Percentiles rank a stretch among this genome's conserved stretches.
These are phyloP conservation scores for Stegodyphus dumicola DNA, from an alignment of 1,140 invertebrate genomes.

Conservation along the genomic window DNA sequence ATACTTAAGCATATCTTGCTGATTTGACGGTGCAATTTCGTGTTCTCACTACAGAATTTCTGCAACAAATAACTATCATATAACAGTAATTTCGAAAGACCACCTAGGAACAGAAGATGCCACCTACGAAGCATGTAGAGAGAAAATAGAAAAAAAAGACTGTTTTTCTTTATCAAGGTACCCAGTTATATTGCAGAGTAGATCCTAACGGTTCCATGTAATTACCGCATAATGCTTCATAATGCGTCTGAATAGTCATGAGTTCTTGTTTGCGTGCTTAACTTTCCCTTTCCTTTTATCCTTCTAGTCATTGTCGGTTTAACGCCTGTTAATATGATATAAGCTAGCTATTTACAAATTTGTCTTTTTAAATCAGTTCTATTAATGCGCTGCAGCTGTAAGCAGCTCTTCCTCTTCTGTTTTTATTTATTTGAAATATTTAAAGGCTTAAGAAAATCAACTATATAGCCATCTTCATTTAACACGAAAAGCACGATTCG, in stretches of 20 bases:
- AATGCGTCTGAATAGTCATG: not conserved
- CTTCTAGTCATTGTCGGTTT: too few species aligned
- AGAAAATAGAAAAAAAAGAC: not conserved
- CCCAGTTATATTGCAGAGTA: not conserved
- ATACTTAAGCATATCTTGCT: conserved; percentile 5
- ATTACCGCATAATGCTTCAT: conserved; percentile 6
- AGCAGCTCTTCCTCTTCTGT: too few species aligned
- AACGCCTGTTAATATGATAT: too few species aligned
- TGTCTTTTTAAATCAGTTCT: too few species aligned
- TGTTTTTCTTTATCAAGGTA: not conserved
- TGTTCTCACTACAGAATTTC: not conserved
- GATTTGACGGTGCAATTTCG: conserved; percentile 5
- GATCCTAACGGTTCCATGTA: not conserved
- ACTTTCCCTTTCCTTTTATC: too few species aligned
- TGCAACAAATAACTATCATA: conserved; percentile 22
- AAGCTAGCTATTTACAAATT: too few species aligned
- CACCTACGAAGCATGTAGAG: conserved; percentile 10
- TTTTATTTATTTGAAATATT: too few species aligned
- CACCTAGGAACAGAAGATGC: conserved; percentile 22
- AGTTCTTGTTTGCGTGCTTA: not conserved
- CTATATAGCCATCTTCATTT: too few species aligned
- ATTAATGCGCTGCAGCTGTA: too few species aligned
- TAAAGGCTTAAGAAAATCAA: too few species aligned
- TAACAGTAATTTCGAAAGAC: conserved; percentile 39
- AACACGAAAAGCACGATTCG: too few species aligned